phyloP scores from a whole-genome alignment of 2,888 invertebrate species.

The Epinotia nisella region DNA sequence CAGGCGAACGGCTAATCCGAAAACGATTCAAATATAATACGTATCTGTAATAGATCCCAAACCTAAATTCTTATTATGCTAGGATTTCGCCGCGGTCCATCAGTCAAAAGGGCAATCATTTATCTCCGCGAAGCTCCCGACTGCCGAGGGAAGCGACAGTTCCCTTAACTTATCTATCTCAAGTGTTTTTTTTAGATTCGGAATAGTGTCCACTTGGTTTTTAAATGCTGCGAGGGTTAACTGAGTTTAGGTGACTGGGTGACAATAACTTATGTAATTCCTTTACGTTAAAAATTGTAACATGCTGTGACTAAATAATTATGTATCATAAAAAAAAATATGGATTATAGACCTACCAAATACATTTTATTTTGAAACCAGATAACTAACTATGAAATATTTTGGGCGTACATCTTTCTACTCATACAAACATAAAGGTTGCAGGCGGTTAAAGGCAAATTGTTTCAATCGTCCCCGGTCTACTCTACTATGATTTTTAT shows the following conservation, averaged over 20 bases:
- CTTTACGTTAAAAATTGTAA: too few relatives aligned
- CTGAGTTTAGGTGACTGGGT: background rate
- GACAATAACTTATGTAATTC: too few relatives aligned
- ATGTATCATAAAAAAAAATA: too few relatives aligned
- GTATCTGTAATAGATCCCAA: background rate
- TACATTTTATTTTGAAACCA: too few relatives aligned
- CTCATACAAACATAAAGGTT: too few relatives aligned
- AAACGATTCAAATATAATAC: background rate
- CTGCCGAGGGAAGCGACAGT: conserved; percentile 57
- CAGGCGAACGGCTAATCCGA: background rate
- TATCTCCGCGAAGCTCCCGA: conserved; percentile 56
- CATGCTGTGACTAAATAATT: too few relatives aligned
- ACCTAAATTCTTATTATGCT: conserved; percentile 44
- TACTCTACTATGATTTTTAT: too few relatives aligned
- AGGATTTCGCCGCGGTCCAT: conserved; percentile 49
- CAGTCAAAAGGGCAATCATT: conserved; percentile 56
- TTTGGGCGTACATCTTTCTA: too few relatives aligned
- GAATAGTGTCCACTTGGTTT: conserved; percentile 27
- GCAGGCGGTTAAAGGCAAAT: too few relatives aligned
- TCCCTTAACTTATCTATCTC: conserved; percentile 58
- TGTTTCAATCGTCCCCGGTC: too few relatives aligned
- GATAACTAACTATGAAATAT: too few relatives aligned
- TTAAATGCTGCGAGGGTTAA: conserved; percentile 23
- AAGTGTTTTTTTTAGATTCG: conserved; percentile 44
- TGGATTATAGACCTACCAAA: too few relatives aligned